These are phyloP conservation scores for Apogon hyalosoma DNA, from an alignment of 2,797 vertebrate species.

Conservation along the genomic window DNA sequence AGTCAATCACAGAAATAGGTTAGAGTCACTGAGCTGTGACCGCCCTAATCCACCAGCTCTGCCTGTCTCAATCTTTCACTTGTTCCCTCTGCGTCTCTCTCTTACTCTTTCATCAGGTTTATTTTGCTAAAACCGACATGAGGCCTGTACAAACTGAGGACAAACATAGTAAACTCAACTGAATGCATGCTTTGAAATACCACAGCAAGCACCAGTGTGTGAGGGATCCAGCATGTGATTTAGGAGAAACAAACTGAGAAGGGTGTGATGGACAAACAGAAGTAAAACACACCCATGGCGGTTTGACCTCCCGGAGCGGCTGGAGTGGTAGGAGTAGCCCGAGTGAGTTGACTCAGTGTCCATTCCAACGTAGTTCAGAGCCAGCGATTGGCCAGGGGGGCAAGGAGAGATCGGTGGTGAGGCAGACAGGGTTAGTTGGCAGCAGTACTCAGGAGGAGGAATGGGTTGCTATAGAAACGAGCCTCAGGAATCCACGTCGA, in stretches of 20 bases:
- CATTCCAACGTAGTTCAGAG: conserved; percentile 83
- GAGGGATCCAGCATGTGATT: conserved; percentile 7
- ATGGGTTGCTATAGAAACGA: conserved; percentile 71
- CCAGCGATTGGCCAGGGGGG: conserved; percentile 49
- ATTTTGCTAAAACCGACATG: conserved; percentile 36
- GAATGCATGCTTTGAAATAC: conserved; percentile 10
- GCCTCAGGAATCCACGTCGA: conserved; percentile 65
- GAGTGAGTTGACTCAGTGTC: conserved; percentile 98
- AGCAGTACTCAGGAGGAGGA: conserved; percentile 54
- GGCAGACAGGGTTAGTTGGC: conserved; percentile 45
- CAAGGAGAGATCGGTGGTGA: conserved; percentile 53
- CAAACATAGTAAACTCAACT: conserved; percentile 26
- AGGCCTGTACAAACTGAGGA: conserved; percentile 4
- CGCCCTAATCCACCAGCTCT: conserved; percentile 69
- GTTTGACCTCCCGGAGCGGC: conserved; percentile 94
- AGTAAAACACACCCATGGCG: conserved; percentile 89
- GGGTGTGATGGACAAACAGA: neutral
- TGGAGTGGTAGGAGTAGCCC: conserved; percentile 94
- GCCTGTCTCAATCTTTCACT: conserved; percentile 40
- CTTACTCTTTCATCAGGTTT: conserved; percentile 34
- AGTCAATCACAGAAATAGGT: conserved; percentile 67
- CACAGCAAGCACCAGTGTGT: neutral
- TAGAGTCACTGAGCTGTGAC: conserved; percentile 70
- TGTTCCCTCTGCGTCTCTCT: conserved; percentile 15
- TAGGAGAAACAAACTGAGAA: conserved; percentile 7